A percentile compares a stretch with the other conserved stretches of the same genome.
These are phyloP conservation scores for Diorhabda elongata DNA, from an alignment of 1,140 invertebrate genomes.

Conservation along the genomic window DNA sequence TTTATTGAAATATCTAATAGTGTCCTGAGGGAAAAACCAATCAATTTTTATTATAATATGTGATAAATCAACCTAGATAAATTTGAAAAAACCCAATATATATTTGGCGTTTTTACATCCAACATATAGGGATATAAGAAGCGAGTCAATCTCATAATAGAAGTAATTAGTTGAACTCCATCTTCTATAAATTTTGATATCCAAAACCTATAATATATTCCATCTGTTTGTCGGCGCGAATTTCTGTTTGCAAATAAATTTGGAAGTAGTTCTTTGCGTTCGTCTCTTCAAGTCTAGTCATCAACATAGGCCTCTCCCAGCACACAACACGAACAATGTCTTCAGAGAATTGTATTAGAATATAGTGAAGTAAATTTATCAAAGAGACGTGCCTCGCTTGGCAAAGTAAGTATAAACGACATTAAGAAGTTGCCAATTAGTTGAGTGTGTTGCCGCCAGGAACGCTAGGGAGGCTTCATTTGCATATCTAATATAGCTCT, in stretches of 20 bases:
- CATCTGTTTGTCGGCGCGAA: neutral
- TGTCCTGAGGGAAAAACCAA: too few relatives aligned
- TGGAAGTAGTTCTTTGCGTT: neutral
- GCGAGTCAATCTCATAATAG: neutral
- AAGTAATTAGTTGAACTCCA: neutral
- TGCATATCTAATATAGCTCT: slow-evolving; percentile 47
- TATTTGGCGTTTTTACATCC: too few relatives aligned
- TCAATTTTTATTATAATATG: too few relatives aligned
- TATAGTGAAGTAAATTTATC: slow-evolving; percentile 46
- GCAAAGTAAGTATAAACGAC: slow-evolving; percentile 49
- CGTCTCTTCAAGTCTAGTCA: neutral
- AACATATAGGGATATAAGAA: too few relatives aligned
- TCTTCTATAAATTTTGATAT: neutral
- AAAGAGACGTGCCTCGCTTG: slow-evolving; percentile 47
- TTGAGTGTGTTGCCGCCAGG: slow-evolving; percentile 43
- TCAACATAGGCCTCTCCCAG: neutral
- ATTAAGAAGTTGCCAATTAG: slow-evolving; percentile 50
- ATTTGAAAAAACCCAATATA: too few relatives aligned
- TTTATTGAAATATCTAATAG: too few relatives aligned
- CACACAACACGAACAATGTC: slow-evolving; percentile 22
- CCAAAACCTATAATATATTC: neutral
- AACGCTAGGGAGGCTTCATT: slow-evolving; percentile 43
- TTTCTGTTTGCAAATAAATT: slow-evolving; percentile 3
- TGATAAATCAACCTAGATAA: too few relatives aligned
- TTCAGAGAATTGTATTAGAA: slow-evolving; percentile 41